Conservation (phyloP, 2,797 vertebrate species). For the Mus minutoides region DNA sequence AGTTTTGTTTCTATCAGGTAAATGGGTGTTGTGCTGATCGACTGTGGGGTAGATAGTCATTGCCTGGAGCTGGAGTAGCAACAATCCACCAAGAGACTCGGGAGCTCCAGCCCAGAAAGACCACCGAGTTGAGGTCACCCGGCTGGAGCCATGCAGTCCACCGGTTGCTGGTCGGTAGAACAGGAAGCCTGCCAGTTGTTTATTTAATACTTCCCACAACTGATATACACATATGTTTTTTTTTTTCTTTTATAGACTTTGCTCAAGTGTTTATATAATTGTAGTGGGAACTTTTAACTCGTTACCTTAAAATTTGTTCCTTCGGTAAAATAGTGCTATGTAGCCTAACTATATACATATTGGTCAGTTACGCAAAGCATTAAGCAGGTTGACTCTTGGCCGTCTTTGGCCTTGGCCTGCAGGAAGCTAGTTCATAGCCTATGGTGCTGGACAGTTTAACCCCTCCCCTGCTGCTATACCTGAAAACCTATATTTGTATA, state of each 20-base stretch:
- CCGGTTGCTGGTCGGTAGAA: no score
- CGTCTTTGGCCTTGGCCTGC: background rate
- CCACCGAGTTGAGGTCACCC: no score
- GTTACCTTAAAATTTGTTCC: background rate
- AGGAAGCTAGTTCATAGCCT: background rate
- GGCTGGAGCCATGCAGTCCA: no score
- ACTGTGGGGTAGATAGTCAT: no score
- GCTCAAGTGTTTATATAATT: constrained; percentile 18
- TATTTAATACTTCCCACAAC: no score
- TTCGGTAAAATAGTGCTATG: background rate
- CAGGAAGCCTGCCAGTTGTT: no score
- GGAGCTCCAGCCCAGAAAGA: no score
- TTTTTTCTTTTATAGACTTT: background rate
- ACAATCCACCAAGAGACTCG: no score
- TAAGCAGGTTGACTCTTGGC: background rate
- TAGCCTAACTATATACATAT: background rate
- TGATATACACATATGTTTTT: background rate
- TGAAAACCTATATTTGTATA: background rate
- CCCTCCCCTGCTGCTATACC: background rate
- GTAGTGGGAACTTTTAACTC: background rate
- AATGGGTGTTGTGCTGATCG: no score
- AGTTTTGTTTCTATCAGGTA: no score
- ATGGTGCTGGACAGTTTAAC: background rate
- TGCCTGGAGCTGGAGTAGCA: no score
- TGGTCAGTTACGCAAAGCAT: background rate